Conservation (phyloP, 1,140 invertebrate genomes). For the Hormaphis cornu region DNA sequence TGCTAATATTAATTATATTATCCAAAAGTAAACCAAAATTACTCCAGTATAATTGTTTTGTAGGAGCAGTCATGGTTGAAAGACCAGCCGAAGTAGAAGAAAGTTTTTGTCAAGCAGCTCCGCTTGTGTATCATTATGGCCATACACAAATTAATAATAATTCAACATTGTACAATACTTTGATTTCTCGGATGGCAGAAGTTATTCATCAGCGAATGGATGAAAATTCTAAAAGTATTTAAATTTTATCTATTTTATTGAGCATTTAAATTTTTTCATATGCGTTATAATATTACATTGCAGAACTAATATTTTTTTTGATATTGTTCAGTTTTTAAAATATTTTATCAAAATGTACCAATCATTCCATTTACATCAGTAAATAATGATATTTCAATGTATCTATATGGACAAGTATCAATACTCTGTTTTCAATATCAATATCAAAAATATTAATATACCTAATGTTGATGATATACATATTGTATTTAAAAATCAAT, state of each 20-base stretch:
- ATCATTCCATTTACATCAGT: no score
- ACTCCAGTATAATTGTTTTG: constrained; percentile 31
- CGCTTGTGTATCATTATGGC: constrained; percentile 89
- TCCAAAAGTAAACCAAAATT: background rate
- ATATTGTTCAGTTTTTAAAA: no score
- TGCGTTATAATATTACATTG: no score
- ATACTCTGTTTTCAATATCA: no score
- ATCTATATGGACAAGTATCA: no score
- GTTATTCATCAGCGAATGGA: constrained; percentile 76
- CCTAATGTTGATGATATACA: no score
- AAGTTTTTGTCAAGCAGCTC: constrained; percentile 83
- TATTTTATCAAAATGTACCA: no score
- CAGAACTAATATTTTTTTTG: no score
- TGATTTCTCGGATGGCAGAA: constrained; percentile 76
- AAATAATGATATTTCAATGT: no score
- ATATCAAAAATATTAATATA: no score
- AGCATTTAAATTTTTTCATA: no score
- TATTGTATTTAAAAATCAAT: no score
- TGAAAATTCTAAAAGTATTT: constrained; percentile 60
- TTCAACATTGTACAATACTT: constrained; percentile 71
- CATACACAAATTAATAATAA: constrained; percentile 71
- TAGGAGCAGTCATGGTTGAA: constrained; percentile 78
- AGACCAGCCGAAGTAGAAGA: constrained; percentile 83
- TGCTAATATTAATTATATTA: constrained; percentile 4
- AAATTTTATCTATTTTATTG: background rate